Conservation (phyloP, 1,140 invertebrate genomes). For the Chrysopa pallens region DNA sequence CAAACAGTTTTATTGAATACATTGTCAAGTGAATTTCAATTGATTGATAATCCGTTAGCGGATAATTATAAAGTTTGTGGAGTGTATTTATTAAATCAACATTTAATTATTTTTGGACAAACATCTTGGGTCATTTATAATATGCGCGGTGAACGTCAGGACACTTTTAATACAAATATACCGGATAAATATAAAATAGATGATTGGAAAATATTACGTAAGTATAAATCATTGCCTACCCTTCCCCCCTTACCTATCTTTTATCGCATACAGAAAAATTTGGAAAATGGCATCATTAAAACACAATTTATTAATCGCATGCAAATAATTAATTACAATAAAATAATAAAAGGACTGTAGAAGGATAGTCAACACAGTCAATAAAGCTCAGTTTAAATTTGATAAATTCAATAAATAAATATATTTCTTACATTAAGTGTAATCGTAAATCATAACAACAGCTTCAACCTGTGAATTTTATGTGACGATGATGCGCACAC, state of each 20-base stretch:
- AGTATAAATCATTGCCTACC: constrained; percentile 11
- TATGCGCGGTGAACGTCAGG: constrained; percentile 44
- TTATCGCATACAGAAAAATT: too few relatives aligned
- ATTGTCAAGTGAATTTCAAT: constrained; percentile 75
- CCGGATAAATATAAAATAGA: constrained; percentile 11
- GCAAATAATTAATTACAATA: too few relatives aligned
- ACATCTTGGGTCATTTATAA: constrained; percentile 52
- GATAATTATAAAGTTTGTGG: constrained; percentile 38
- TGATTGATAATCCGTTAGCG: constrained; percentile 67
- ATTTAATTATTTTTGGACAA: constrained; percentile 44
- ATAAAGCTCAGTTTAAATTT: too few relatives aligned
- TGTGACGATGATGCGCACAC: too few relatives aligned
- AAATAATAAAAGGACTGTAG: too few relatives aligned
- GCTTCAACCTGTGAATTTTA: too few relatives aligned
- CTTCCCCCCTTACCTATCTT: too few relatives aligned
- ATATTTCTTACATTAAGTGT: too few relatives aligned
- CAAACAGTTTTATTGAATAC: constrained; percentile 76
- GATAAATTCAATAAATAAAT: too few relatives aligned
- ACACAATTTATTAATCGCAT: not conserved
- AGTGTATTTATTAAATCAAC: constrained; percentile 56
- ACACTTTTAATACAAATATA: too few relatives aligned
- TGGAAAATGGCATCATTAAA: not conserved
- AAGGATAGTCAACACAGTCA: too few relatives aligned
- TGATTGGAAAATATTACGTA: constrained; percentile 53
- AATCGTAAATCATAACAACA: too few relatives aligned